Evolutionary conservation across 37 sponge, comb jelly and placozoan species (phyloP), one percentile per base, ranked within the genome.

Genomic region (Halisarca cf. caerulea): DNA sequence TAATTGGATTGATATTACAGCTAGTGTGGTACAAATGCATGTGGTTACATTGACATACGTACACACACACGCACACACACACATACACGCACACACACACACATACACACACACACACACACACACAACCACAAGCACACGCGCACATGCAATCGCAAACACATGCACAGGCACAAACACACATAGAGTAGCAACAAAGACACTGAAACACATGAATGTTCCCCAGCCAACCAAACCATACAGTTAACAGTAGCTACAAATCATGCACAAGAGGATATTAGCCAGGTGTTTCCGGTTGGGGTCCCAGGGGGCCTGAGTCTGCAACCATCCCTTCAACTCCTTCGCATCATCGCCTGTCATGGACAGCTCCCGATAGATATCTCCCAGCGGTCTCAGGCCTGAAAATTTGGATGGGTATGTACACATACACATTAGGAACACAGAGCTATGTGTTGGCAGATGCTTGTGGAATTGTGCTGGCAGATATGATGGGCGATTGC

Each of bases 221-320:
- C n/a, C n/a, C n/a, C n/a, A n/a, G n/a, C n/a, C n/a, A n/a, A n/a
- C n/a, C n/a, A n/a, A n/a, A n/a, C n/a, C n/a, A n/a, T n/a, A n/a
- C n/a, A n/a, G n/a, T n/a, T n/a, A n/a, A n/a, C n/a, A n/a, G n/a
- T n/a, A n/a, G n/a, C n/a, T n/a, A n/a, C n/a, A n/a, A n/a, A n/a
- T n/a, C n/a, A n/a, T n/a, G 45, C 7, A 73, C 30, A 21, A 39
- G 36, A 88, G 94, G 94, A 93, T 93, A 93, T 90, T 62, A 75
- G 94, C 87, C 55, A 82, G 21, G 34, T 78, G 60, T 53, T 78
- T 87, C 38, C 45, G 17, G 51, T 74, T 74, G 8, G 43, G 28
- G 27, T 81, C 86, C 23, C 87, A 81, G 8, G 68, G 58, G 11
- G 87, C 90, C 27, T 87, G 82, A n/a, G 58, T 82, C 73, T 68